phyloP scores from a whole-genome alignment of 2,888 invertebrate species.

The Acrobasis repandana region DNA sequence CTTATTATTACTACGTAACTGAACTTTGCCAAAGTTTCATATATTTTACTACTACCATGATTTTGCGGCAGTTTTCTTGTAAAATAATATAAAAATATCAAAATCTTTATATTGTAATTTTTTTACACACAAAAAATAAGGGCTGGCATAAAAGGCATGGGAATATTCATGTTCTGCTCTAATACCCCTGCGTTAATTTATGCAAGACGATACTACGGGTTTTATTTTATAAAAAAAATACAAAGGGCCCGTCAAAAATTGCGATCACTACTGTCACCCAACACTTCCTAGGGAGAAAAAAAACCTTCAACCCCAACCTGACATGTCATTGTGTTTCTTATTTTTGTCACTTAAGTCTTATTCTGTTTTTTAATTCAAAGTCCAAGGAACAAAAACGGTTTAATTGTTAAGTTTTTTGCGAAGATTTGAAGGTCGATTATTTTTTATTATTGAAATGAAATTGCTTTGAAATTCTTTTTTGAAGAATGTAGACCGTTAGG shows the following conservation, averaged over 20 bases:
- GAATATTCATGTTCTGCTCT: constrained; percentile 74
- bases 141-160: constrained; percentile 61
- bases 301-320: constrained; percentile 71
- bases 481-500: constrained; percentile 41
- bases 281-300: constrained; percentile 67
- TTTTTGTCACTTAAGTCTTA: constrained; percentile 76
- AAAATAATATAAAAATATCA: too few species aligned
- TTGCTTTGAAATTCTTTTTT: constrained; percentile 40
- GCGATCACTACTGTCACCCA: constrained; percentile 73
- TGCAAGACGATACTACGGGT: constrained; percentile 72
- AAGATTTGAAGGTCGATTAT: constrained; percentile 78
- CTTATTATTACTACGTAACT: too few species aligned
- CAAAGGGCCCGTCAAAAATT: constrained; percentile 75
- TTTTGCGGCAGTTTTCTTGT: too few species aligned
- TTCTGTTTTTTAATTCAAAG: constrained; percentile 54
- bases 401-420: constrained; percentile 79
- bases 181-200: constrained; percentile 72
- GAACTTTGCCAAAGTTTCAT: too few species aligned
- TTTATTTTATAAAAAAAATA: constrained; percentile 52
- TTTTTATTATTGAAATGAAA: constrained; percentile 60
- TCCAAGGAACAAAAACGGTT: constrained; percentile 74
- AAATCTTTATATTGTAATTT: too few species aligned
- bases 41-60: too few species aligned
- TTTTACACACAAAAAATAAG: background rate
- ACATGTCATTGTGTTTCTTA: constrained; percentile 76